Evolutionary conservation across 2,797 vertebrate species (phyloP).

Genomic region (Nyctalus aviator): DNA sequence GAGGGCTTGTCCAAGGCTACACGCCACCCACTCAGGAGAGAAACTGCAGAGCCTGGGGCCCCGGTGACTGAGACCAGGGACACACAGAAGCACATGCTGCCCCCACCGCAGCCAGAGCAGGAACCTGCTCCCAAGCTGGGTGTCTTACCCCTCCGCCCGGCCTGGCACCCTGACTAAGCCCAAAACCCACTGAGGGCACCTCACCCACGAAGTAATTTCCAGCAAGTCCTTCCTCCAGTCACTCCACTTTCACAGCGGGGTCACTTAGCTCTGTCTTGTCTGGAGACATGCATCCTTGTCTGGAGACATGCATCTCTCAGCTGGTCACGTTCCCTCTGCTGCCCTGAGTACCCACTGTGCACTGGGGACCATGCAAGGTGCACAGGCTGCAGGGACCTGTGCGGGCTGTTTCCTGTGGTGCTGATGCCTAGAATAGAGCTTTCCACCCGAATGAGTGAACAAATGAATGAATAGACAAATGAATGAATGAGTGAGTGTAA

Average conservation of each 20-base stretch:
- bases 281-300: background rate
- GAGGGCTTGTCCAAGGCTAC: background rate
- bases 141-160: rapidly evolving
- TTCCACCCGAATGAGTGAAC: rapidly evolving
- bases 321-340: rapidly evolving
- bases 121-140: rapidly evolving
- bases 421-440: background rate
- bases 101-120: background rate
- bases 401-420: rapidly evolving
- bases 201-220: background rate
- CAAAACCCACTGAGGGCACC: rapidly evolving
- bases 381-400: background rate
- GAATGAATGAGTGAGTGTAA: background rate
- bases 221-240: background rate
- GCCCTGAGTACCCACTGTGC: rapidly evolving
- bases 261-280: background rate
- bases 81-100: rapidly evolving
- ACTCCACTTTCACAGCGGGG: background rate
- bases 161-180: background rate
- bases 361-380: rapidly evolving
- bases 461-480: background rate
- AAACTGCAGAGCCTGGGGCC: rapidly evolving
- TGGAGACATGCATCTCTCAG: background rate
- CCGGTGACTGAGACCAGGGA: background rate
- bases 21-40: rapidly evolving